Evolutionary conservation across 2,797 vertebrate genomes (phyloP).

Genomic region (Fistularia tabacaria): DNA sequence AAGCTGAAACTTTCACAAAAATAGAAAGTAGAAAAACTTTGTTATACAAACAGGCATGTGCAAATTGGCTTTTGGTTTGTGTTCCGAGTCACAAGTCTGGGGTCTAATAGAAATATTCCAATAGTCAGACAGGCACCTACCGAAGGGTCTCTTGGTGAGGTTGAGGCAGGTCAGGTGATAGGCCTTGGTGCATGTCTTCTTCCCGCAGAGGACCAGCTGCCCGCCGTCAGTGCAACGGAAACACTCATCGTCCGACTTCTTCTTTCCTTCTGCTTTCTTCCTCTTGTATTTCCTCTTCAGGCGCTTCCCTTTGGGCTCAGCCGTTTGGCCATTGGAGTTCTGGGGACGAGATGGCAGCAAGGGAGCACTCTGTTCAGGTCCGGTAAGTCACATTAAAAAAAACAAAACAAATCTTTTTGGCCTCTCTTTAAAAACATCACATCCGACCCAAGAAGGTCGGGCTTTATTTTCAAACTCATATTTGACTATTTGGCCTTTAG

Average conservation of each 20-base stretch:
- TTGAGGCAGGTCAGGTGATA: constrained; percentile 94
- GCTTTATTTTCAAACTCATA: too few species aligned
- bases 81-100: background rate
- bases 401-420: too few species aligned
- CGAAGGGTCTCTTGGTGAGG: constrained; percentile 92
- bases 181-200: constrained; percentile 93
- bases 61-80: too few species aligned
- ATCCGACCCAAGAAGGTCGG: too few species aligned
- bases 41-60: too few species aligned
- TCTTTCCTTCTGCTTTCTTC: constrained; percentile 79
- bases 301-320: constrained; percentile 88
- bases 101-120: background rate
- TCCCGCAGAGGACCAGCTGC: constrained; percentile 91
- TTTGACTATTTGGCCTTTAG: too few species aligned
- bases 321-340: constrained; percentile 67
- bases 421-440: too few species aligned
- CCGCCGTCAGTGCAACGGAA: constrained; percentile 96
- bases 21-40: too few species aligned
- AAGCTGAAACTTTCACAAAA: too few species aligned
- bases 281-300: constrained; percentile 84
- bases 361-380: too few species aligned
- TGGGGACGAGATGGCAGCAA: constrained; percentile 15
- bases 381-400: too few species aligned
- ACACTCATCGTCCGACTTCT: constrained; percentile 91
- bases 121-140: constrained; percentile 59